phyloP scores from a whole-genome alignment of 2,113 vertebrate genomes.

The Pachyramphus minor region DNA sequence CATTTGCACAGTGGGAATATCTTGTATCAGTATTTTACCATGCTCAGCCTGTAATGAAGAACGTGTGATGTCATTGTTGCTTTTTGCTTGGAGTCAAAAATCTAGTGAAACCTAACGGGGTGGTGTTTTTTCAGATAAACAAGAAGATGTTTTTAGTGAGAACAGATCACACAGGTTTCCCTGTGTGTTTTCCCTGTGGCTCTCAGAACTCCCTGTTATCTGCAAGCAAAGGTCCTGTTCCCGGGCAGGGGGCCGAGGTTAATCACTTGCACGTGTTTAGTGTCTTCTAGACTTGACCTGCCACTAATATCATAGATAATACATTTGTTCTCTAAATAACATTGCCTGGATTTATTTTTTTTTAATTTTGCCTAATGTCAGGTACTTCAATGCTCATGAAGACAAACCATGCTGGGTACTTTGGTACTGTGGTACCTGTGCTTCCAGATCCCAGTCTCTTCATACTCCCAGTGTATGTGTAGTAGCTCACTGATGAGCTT shows the following conservation, averaged over 20 bases:
- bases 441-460: neutral
- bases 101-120: neutral
- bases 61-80: neutral
- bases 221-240: neutral
- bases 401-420: neutral
- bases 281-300: neutral
- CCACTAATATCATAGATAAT: neutral
- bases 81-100: constrained; percentile 14
- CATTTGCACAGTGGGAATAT: neutral
- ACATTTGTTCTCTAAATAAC: neutral
- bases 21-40: neutral
- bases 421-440: neutral
- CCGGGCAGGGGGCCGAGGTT: neutral
- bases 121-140: neutral
- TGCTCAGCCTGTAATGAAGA: neutral
- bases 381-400: neutral
- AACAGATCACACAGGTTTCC: neutral
- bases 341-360: neutral
- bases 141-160: constrained; percentile 32
- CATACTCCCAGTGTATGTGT: neutral
- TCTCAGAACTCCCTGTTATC: neutral
- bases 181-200: neutral
- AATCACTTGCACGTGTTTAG: neutral
- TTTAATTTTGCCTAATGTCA: neutral
- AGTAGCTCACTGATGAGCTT: neutral